Percentiles rank a stretch among this genome's conserved stretches.
phyloP scores from a whole-genome alignment of 2,797 vertebrate genomes.

The Hirundo rustica region DNA sequence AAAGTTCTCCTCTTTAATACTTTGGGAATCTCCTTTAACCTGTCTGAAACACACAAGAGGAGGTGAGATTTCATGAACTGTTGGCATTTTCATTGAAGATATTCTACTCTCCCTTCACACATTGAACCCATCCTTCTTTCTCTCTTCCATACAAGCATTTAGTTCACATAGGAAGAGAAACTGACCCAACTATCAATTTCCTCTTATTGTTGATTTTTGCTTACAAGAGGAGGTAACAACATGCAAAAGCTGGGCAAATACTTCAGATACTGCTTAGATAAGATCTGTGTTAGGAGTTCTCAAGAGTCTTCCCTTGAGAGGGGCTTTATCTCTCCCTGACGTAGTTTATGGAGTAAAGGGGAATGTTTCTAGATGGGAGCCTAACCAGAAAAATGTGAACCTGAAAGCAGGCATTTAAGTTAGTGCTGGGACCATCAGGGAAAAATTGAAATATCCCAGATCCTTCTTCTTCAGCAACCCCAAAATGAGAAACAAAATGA shows the following conservation, averaged over 20 bases:
- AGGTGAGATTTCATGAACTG: neutral
- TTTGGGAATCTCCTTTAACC: neutral
- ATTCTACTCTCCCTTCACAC: neutral
- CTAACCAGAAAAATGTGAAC: neutral
- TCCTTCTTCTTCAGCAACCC: neutral
- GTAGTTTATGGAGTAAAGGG: neutral
- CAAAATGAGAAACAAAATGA: neutral
- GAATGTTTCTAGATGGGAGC: neutral
- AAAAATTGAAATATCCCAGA: neutral
- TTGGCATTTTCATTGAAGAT: neutral
- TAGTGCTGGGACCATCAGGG: neutral
- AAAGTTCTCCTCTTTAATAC: neutral
- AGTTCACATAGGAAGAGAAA: neutral
- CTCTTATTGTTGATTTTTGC: neutral
- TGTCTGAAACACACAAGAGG: neutral
- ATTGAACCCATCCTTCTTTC: neutral
- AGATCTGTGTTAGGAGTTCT: neutral
- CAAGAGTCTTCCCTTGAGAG: neutral
- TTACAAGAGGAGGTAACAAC: neutral
- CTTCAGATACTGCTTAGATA: neutral
- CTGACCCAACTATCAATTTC: neutral
- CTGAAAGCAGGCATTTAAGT: neutral
- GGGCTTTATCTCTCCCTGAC: neutral
- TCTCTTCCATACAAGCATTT: neutral
- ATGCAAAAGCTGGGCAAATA: neutral